A percentile compares a stretch with the other conserved stretches of the same genome.
phyloP scores from a whole-genome alignment of 2,797 vertebrate species.

The Notoglanidium macrostoma region DNA sequence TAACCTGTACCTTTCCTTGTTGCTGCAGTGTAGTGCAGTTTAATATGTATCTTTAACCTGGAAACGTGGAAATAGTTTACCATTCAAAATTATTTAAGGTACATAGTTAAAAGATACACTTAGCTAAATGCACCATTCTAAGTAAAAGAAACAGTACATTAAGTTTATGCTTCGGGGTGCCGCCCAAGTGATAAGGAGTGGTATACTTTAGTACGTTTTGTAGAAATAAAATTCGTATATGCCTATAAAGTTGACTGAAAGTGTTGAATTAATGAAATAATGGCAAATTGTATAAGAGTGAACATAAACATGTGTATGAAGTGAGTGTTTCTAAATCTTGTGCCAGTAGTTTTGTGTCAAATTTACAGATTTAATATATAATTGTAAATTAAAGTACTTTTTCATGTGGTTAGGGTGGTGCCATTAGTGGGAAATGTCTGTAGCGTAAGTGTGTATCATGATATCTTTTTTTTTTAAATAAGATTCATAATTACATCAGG shows the following conservation, averaged over 20 bases:
- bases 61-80: background rate
- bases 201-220: background rate
- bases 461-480: background rate
- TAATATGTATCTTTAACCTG: background rate
- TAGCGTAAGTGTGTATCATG: background rate
- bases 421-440: background rate
- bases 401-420: background rate
- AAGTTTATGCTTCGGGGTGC: background rate
- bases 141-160: background rate
- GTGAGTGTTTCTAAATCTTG: background rate
- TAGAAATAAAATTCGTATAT: background rate
- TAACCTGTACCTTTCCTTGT: background rate
- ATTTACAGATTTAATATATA: background rate
- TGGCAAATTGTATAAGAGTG: background rate
- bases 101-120: too few relatives aligned
- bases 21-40: background rate
- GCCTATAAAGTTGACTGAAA: background rate
- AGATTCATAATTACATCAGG: background rate
- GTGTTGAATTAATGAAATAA: background rate
- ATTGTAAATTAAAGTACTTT: background rate
- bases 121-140: background rate
- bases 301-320: background rate
- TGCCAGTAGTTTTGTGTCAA: background rate
- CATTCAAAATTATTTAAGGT: background rate
- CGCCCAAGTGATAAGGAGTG: background rate